Base-by-base conservation (phyloP, 2,888 invertebrate genomes). In the Gastracanthus pulcherrimus region DNA sequence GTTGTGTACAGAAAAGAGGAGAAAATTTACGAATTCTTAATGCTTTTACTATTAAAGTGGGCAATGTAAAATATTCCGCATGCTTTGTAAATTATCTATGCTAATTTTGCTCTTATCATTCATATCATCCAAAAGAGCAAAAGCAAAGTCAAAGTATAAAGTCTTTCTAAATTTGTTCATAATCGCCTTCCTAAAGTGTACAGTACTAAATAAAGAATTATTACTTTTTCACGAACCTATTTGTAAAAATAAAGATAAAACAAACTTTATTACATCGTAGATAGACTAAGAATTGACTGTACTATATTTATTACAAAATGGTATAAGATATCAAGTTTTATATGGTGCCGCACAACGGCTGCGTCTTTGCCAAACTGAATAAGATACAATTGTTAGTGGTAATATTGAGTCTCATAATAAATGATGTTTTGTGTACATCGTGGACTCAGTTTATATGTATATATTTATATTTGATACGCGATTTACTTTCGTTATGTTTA, bases 301-400 rank as follows among this genome's bases (percentile, higher is more conserved):
- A 82, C 74, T 76, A 69, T 34, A 62, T 62, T 51, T 66, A 79
- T 62, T 72, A 75, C 5, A 34, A 58, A 66, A 34, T 58, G 45
- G 48, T 71, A 45, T 80, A 80, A 51, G 55, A 72, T 36, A 80
- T 66, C 31, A 64, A 58, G 23, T 81, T 83, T 83, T 83, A 80
- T 82, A 83, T 48, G 48, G 16, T 69, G 79, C 79, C 76, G 71
- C 74, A 75, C 82, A 81, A 78, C 64, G 80, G 78, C 70, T 74
- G 66, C 29, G 16, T 69, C 67, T 76, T 78, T 84, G 82, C 84
- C 82, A 84, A 84, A 82, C 60, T 72, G 38, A 64, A 62, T 62
- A 66, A 75, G 60, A 69, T 71, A 76, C 13, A 71, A 71, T 80
- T 64, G 55, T 78, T 76, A 79, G 67, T n/a, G 3, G 23, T 72